A percentile compares a stretch with the other conserved stretches of the same genome.
These are phyloP conservation scores for Dryobotodes eremita DNA, from an alignment of 2,888 invertebrate species.

Conservation along the genomic window DNA sequence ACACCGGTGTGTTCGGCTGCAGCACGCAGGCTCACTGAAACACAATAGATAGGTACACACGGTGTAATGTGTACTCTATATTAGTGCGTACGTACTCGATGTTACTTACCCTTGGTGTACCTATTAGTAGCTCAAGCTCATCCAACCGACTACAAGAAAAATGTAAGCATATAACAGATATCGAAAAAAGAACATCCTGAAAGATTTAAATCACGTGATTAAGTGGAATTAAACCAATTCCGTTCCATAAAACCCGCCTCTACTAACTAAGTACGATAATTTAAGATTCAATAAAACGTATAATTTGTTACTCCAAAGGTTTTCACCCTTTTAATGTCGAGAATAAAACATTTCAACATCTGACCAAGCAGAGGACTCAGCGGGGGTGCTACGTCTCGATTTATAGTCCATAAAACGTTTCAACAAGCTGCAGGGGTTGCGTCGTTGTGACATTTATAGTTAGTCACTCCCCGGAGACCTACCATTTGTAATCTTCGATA, in stretches of 20 bases:
- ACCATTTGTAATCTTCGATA: conserved; percentile 72
- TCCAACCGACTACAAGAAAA: background rate
- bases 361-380: conserved; percentile 79
- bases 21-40: too few relatives aligned
- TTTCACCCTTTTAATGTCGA: conserved; percentile 70
- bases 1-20: too few relatives aligned
- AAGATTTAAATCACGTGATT: conserved; percentile 11
- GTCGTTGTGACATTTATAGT: conserved; percentile 81
- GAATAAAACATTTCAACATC: conserved; percentile 78
- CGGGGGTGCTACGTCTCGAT: conserved; percentile 76
- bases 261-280: conserved; percentile 51
- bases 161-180: background rate
- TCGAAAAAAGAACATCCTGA: background rate
- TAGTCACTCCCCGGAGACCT: conserved; percentile 72
- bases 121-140: background rate
- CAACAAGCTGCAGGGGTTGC: conserved; percentile 81
- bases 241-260: conserved; percentile 22
- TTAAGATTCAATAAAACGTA: conserved; percentile 66
- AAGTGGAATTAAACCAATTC: conserved; percentile 24
- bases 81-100: background rate
- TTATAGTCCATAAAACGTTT: conserved; percentile 86
- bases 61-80: background rate
- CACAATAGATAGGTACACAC: background rate
- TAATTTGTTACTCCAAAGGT: conserved; percentile 58
- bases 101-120: background rate